Percentiles rank a stretch among this genome's conserved stretches.
phyloP scores from a whole-genome alignment of 2,797 vertebrate genomes.

The Onychomys torridus region DNA sequence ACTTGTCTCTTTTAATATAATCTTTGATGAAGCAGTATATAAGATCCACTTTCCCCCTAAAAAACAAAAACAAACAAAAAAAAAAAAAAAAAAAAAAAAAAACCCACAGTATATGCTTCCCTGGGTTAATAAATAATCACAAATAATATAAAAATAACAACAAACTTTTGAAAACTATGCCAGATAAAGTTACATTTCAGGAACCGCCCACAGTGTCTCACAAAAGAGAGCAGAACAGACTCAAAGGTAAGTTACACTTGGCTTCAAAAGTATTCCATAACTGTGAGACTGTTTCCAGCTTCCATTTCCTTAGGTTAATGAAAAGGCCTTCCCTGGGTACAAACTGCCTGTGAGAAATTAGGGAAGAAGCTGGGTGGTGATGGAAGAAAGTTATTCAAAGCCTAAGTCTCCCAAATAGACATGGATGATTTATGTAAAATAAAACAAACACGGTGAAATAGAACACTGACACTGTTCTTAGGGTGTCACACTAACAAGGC shows the following conservation, averaged over 20 bases:
- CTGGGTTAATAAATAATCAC: slow-evolving; percentile 32
- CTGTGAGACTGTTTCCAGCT: slow-evolving; percentile 30
- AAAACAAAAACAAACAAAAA: slow-evolving; percentile 29
- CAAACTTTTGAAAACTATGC: slow-evolving; percentile 24
- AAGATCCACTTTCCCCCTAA: background rate
- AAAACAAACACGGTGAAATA: slow-evolving; percentile 34
- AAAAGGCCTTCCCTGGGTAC: slow-evolving; percentile 41
- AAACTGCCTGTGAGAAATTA: slow-evolving; percentile 47
- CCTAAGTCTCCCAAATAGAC: background rate
- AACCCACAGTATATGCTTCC: background rate
- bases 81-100: background rate
- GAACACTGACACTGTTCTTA: slow-evolving; percentile 55
- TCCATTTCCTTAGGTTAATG: slow-evolving; percentile 60
- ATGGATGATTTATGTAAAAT: slow-evolving; percentile 16
- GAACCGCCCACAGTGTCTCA: background rate
- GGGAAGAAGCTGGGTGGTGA: background rate
- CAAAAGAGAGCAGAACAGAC: slow-evolving; percentile 48
- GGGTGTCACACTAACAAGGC: background rate
- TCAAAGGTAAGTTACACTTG: slow-evolving; percentile 53
- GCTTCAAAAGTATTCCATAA: slow-evolving; percentile 42
- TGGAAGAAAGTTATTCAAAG: slow-evolving; percentile 45
- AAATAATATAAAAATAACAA: slow-evolving; percentile 62
- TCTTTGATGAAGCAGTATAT: slow-evolving; percentile 40
- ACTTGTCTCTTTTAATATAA: slow-evolving; percentile 37
- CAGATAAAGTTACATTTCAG: slow-evolving; percentile 45